Evolutionary conservation across 2,113 vertebrate genomes (phyloP).

Genomic region (Myocastor coypus): DNA sequence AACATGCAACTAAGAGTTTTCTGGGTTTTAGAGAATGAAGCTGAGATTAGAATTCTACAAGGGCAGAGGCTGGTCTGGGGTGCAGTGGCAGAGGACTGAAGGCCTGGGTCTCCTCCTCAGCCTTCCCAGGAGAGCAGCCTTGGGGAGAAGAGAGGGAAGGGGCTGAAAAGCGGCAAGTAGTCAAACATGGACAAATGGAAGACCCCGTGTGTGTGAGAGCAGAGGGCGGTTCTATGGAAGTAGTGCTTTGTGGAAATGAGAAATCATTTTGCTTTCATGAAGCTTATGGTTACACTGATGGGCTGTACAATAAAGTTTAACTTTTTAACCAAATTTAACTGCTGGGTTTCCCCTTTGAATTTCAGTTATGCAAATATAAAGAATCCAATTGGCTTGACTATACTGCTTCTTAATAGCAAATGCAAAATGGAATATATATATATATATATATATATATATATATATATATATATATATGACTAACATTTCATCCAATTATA

Average conservation of each 20-base stretch:
- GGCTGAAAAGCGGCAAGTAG: neutral
- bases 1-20: neutral
- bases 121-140: neutral
- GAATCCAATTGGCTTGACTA: neutral
- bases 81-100: neutral
- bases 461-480: neutral
- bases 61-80: neutral
- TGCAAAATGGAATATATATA: neutral
- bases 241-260: neutral
- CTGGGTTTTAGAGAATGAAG: neutral
- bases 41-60: neutral
- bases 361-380: neutral
- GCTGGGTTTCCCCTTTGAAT: neutral
- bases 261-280: neutral
- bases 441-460: neutral
- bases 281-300: neutral
- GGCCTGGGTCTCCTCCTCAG: neutral
- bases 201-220: neutral
- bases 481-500: neutral
- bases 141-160: neutral
- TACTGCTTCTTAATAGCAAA: constrained; percentile 4
- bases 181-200: neutral
- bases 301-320: neutral
- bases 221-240: neutral
- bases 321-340: constrained; percentile 17